Base-by-base conservation (phyloP, 2,113 vertebrate genomes). In the Gobiocypris rarus region DNA sequence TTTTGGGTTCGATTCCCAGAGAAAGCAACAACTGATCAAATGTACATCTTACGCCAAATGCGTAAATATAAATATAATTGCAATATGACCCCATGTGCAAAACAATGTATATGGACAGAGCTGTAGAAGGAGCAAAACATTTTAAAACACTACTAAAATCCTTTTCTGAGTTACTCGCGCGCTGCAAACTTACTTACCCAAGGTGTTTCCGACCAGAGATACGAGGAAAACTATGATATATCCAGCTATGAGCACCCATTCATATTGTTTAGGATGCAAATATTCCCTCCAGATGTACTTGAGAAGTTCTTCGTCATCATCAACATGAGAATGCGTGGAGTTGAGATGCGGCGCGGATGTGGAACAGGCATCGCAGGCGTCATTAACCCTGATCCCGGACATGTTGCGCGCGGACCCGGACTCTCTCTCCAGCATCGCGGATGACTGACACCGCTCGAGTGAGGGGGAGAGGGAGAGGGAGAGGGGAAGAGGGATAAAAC, bases 261-360 rank as follows among this genome's bases (percentile, higher is more conserved):
- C 97, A 45, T 98, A 99, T 87, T 97, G 95, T 80, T 98, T 98
- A 3, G 98, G 98, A 84, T 96, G 96, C 19, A 99, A 91, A 89
- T 99, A 99, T 84, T 98, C 97, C 80, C 92, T 95, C 98, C 98
- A 99, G 86, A 99, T 96, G 92, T 97, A 99, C 61, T 91, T 94
- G 75, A 99, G 92, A 94, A 99, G 97, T 92, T 98, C 96, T 9
- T 99, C 97, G 81, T 98, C 97, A 63, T 97, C 97, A 81, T 97
- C 96, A 17, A 91, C 74, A 10, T 92, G 89, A 80, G 93, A 81
- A 34, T 88, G 92, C 65, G 90, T 91, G 79, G 92, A 94, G 87
- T 97, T 97, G 77, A 92, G 82, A 89, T 93, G 93, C 19, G 86
- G 90, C 7, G 88, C 88, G 1, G 91, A 84, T 22, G 88, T 88